Evolutionary conservation across 2,797 vertebrate genomes (phyloP).

Genomic region (Sphenodon punctatus): DNA sequence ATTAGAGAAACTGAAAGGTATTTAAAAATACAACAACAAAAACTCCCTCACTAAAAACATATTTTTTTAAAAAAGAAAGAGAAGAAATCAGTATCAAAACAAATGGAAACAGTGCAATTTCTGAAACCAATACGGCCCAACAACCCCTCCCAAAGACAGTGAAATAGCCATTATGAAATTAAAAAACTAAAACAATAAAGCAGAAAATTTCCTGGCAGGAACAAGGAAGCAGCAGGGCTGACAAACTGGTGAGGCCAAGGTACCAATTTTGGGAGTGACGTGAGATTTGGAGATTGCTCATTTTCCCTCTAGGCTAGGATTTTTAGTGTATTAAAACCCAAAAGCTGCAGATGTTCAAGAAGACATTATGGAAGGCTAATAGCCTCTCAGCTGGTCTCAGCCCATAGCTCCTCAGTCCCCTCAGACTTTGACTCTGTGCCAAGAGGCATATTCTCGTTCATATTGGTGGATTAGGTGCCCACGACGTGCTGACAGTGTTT

Average conservation of each 20-base stretch:
- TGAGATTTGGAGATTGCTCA: not conserved
- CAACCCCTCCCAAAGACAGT: conserved; percentile 18
- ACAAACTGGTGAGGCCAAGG: not conserved
- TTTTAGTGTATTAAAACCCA: conserved; percentile 41
- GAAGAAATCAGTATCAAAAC: not conserved
- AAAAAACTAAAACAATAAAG: too few relatives aligned
- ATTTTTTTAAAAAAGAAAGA: too few relatives aligned
- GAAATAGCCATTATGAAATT: conserved; percentile 33
- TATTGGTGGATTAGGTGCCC: not conserved
- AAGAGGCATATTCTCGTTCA: conserved; percentile 12
- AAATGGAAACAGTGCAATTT: not conserved
- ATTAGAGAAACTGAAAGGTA: too few relatives aligned
- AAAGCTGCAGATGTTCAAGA: conserved; percentile 35
- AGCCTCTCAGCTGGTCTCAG: not conserved
- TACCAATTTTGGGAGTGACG: conserved; percentile 6
- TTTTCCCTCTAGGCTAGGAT: conserved; percentile 23
- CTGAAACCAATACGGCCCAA: not conserved
- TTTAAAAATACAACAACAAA: too few relatives aligned
- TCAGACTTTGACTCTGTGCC: conserved; percentile 30
- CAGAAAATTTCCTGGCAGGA: not conserved
- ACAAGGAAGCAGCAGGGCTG: not conserved
- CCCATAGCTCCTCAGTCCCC: not conserved
- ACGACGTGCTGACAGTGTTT: conserved; percentile 12
- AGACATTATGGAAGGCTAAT: conserved; percentile 36
- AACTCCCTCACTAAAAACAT: too few relatives aligned